Percentiles rank a stretch among this genome's conserved stretches.
Evolutionary conservation across 2,888 invertebrate genomes (phyloP).

Genomic region (Agrotis clavis): DNA sequence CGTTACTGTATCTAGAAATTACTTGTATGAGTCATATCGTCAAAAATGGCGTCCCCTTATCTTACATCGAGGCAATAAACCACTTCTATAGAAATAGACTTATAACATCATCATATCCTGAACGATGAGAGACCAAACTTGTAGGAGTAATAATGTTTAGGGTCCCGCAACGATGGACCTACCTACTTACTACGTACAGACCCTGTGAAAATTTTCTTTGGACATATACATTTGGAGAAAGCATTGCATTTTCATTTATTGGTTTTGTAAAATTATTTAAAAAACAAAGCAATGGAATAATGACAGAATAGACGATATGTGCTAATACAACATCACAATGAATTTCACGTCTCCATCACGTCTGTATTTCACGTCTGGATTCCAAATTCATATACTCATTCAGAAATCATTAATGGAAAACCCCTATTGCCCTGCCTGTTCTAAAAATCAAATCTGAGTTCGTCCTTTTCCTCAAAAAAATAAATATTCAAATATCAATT

Average conservation of each 20-base stretch:
- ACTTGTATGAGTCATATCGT: background rate
- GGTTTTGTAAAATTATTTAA: too few species aligned
- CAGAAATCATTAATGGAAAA: background rate
- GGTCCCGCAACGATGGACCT: background rate
- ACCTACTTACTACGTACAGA: background rate
- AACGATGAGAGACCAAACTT: constrained; percentile 60
- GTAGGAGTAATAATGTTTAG: constrained; percentile 44
- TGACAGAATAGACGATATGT: too few species aligned
- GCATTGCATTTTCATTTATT: too few species aligned
- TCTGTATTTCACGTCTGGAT: too few species aligned
- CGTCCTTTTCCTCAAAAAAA: too few species aligned
- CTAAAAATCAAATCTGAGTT: too few species aligned
- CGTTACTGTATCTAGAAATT: constrained; percentile 8
- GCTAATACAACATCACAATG: too few species aligned
- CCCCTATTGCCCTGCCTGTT: too few species aligned
- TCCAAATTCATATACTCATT: too few species aligned
- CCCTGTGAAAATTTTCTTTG: background rate
- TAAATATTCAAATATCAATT: too few species aligned
- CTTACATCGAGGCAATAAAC: constrained; percentile 54
- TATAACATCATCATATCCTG: constrained; percentile 53
- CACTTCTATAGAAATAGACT: constrained; percentile 60
- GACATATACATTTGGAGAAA: background rate
- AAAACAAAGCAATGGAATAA: too few species aligned
- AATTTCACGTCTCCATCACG: too few species aligned
- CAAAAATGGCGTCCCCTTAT: constrained; percentile 56